A percentile compares a stretch with the other conserved stretches of the same genome.
These are phyloP conservation scores for Pinna nobilis DNA, from an alignment of 1,140 invertebrate species.

Conservation along the genomic window DNA sequence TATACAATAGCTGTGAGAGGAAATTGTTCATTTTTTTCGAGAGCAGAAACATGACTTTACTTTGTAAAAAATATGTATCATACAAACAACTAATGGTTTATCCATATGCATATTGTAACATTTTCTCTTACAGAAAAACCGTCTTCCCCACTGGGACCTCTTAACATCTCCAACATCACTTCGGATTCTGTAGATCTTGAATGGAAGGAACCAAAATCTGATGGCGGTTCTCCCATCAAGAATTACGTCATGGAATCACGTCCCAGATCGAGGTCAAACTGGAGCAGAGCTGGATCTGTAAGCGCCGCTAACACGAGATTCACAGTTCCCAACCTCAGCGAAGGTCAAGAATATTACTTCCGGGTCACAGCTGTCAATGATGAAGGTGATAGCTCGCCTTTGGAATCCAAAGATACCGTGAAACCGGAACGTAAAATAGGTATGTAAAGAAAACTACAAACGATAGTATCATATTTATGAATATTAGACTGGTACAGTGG, in stretches of 20 bases:
- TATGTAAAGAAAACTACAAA: no score
- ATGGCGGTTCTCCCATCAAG: constrained; percentile 96
- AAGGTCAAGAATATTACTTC: constrained; percentile 93
- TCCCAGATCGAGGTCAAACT: constrained; percentile 87
- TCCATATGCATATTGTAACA: no score
- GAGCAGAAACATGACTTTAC: no score
- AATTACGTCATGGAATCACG: constrained; percentile 94
- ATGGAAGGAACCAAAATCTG: constrained; percentile 94
- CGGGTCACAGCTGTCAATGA: constrained; percentile 95
- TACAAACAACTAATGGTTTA: no score
- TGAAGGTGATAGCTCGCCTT: constrained; percentile 91
- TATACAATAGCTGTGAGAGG: no score
- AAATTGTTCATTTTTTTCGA: no score
- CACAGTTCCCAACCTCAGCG: constrained; percentile 87
- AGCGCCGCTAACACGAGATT: constrained; percentile 83
- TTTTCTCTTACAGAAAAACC: constrained; percentile 53
- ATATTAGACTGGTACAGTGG: no score
- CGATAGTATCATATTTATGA: no score
- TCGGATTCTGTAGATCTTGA: constrained; percentile 92
- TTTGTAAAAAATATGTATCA: no score
- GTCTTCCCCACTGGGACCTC: constrained; percentile 77
- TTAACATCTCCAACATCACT: constrained; percentile 95
- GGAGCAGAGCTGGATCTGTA: constrained; percentile 76
- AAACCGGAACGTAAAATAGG: constrained; percentile 96
- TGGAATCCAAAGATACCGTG: constrained; percentile 92